A percentile compares a stretch with the other conserved stretches of the same genome.
Evolutionary conservation across 1,140 invertebrate genomes (phyloP).

Genomic region (Formica selysi): DNA sequence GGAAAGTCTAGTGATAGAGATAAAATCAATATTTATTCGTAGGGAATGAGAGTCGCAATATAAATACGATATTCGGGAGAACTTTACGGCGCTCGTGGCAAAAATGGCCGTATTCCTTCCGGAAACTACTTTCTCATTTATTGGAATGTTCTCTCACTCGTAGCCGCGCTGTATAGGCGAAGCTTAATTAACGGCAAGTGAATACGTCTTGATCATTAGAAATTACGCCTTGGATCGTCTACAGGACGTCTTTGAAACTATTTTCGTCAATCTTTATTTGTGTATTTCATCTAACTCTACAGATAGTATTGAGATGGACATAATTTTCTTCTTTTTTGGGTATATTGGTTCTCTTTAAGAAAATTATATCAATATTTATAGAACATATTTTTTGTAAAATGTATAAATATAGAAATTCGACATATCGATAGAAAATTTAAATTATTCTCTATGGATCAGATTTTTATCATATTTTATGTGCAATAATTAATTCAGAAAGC

Average conservation of each 20-base stretch:
- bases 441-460: conserved; percentile 17
- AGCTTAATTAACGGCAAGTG: conserved; percentile 79
- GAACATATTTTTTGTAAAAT: background rate
- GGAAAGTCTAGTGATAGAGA: conserved; percentile 33
- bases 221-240: conserved; percentile 73
- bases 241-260: conserved; percentile 77
- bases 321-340: background rate
- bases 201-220: conserved; percentile 83
- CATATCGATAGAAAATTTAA: background rate
- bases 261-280: conserved; percentile 75
- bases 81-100: conserved; percentile 49
- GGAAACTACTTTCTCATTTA: conserved; percentile 46
- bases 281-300: background rate
- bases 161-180: conserved; percentile 61
- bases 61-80: conserved; percentile 51
- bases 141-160: conserved; percentile 62
- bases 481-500: conserved; percentile 60
- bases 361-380: background rate
- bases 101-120: conserved; percentile 36
- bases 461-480: conserved; percentile 29
- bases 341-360: background rate
- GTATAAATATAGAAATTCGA: background rate
- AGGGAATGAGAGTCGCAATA: conserved; percentile 55
- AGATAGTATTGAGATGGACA: background rate
- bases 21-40: conserved; percentile 54